Percentiles rank a stretch among this genome's conserved stretches.
Conservation (phyloP, 2,797 vertebrate species). For the Microctenopoma steveboyesi region DNA sequence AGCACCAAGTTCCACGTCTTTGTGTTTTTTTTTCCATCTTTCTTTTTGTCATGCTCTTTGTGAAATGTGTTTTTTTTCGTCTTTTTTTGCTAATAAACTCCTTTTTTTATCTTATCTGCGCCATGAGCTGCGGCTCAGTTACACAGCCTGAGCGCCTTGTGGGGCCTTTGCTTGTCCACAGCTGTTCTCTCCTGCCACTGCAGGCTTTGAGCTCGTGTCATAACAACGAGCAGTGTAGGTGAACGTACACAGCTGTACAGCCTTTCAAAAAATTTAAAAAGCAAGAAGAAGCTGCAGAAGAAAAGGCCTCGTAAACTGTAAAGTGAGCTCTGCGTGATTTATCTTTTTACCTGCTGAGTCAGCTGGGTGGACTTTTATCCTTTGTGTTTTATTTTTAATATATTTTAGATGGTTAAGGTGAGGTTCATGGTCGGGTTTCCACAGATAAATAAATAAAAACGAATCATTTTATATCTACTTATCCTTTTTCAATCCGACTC, state of each 20-base stretch:
- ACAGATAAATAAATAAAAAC: background rate
- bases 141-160: slow-evolving; percentile 50
- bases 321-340: background rate
- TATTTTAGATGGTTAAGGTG: no score
- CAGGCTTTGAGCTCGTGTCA: slow-evolving; percentile 64
- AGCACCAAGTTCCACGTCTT: no score
- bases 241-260: slow-evolving; percentile 10
- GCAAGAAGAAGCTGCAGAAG: background rate
- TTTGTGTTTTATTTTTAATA: background rate
- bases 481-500: background rate
- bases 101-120: no score
- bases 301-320: background rate
- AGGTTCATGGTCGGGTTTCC: background rate
- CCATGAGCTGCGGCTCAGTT: slow-evolving; percentile 22
- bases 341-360: background rate
- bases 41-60: background rate
- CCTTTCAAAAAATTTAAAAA: background rate
- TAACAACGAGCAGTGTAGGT: slow-evolving; percentile 56
- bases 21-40: background rate
- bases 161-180: slow-evolving; percentile 67
- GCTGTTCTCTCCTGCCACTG: slow-evolving; percentile 64
- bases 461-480: background rate
- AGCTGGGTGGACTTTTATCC: background rate
- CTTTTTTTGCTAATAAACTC: no score
- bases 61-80: background rate